Percentiles rank a stretch among this genome's conserved stretches.
These are phyloP conservation scores for Perca fluviatilis DNA, from an alignment of 2,113 vertebrate species.

Conservation along the genomic window DNA sequence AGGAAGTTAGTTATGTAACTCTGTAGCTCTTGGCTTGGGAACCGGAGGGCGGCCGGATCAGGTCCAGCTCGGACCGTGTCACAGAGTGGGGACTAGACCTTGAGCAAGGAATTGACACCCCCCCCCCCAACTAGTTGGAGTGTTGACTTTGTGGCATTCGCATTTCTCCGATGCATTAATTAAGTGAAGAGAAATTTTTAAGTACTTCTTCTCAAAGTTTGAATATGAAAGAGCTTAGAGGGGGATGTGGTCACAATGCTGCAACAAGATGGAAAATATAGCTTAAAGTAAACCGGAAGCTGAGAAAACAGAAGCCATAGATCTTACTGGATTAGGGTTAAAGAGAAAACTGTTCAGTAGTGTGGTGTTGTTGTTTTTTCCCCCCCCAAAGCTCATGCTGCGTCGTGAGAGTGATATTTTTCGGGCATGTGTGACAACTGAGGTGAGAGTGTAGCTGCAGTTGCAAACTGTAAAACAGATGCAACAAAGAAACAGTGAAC, in stretches of 20 bases:
- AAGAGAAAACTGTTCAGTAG: not conserved
- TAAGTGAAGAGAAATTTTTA: too few relatives aligned
- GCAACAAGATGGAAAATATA: not conserved
- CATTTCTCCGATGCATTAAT: too few relatives aligned
- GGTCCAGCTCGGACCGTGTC: too few relatives aligned
- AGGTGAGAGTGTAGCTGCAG: not conserved
- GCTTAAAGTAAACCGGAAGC: conserved; percentile 3
- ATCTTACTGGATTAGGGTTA: not conserved
- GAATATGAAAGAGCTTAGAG: not conserved
- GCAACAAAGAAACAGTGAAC: not conserved
- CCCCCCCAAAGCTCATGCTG: too few relatives aligned
- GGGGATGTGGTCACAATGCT: not conserved
- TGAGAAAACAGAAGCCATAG: not conserved
- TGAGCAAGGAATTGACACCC: too few relatives aligned
- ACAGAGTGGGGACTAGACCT: too few relatives aligned
- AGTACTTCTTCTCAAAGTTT: not conserved
- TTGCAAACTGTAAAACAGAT: not conserved
- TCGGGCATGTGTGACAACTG: not conserved
- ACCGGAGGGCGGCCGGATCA: too few relatives aligned
- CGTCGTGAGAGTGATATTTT: not conserved
- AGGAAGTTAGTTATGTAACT: not conserved
- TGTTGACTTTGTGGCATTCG: too few relatives aligned
- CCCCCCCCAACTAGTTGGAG: too few relatives aligned
- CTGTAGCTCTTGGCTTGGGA: not conserved
- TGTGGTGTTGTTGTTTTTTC: not conserved